phyloP scores from a whole-genome alignment of 1,140 invertebrate species.

The Zaprionus lachaisei region DNA sequence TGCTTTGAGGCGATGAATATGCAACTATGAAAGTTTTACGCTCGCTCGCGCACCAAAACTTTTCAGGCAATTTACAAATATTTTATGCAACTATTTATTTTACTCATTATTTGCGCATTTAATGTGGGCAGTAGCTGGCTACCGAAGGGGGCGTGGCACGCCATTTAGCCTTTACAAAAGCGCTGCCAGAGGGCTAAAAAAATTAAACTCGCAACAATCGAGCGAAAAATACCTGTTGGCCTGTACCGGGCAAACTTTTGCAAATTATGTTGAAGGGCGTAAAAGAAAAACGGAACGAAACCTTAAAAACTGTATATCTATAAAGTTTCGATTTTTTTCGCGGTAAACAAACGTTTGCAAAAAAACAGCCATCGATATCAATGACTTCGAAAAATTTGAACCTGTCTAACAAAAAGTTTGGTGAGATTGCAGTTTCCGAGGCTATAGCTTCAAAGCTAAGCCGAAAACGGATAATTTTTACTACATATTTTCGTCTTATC shows the following conservation, averaged over 20 bases:
- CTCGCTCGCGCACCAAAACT: conserved; percentile 2
- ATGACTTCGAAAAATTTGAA: neutral
- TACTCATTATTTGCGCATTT: conserved; percentile 5
- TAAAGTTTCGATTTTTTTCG: neutral
- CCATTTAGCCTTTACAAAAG: neutral
- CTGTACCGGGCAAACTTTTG: neutral
- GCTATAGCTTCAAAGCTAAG: no score
- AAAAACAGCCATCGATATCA: neutral
- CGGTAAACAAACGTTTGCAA: neutral
- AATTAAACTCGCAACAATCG: neutral
- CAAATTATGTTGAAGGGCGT: neutral
- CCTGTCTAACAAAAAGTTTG: no score
- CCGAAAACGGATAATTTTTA: no score
- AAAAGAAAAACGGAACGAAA: neutral
- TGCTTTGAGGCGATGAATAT: neutral
- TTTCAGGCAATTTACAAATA: conserved; percentile 3
- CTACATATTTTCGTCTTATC: no score
- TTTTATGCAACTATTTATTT: conserved; percentile 5
- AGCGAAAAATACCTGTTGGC: conserved; percentile 3
- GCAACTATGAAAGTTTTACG: conserved; percentile 2
- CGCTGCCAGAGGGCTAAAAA: neutral
- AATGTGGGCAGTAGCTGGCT: conserved; percentile 2
- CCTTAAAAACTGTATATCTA: neutral
- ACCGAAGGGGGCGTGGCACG: neutral
- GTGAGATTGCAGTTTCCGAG: no score